phyloP scores from a whole-genome alignment of 1,140 invertebrate genomes.

The Plectrocnemia conspersa region DNA sequence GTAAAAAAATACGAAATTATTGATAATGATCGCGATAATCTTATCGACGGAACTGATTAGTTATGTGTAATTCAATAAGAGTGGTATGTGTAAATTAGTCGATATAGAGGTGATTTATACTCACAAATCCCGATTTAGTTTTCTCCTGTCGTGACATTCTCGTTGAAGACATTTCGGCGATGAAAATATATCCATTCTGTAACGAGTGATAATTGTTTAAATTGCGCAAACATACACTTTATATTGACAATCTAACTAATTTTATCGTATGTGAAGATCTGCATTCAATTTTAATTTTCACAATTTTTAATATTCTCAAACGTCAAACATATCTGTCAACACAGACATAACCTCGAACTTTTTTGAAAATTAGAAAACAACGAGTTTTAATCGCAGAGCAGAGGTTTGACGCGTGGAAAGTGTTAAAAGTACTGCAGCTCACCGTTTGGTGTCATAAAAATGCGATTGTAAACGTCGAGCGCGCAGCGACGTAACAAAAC shows the following conservation, averaged over 20 bases:
- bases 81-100: not conserved
- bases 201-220: conserved; percentile 34
- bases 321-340: conserved; percentile 22
- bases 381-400: too few relatives aligned
- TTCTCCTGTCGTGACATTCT: conserved; percentile 52
- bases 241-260: not conserved
- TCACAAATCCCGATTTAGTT: conserved; percentile 50
- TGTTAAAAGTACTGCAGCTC: not conserved
- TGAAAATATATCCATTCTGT: conserved; percentile 47
- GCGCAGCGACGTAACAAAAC: not conserved
- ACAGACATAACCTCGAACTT: conserved; percentile 13
- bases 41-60: not conserved
- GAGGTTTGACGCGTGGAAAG: too few relatives aligned
- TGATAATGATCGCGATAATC: not conserved
- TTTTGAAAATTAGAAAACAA: not conserved
- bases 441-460: conserved; percentile 3
- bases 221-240: not conserved
- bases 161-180: conserved; percentile 38
- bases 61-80: conserved; percentile 4
- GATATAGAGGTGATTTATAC: conserved; percentile 35
- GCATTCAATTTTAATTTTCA: not conserved
- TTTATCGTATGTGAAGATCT: not conserved
- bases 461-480: not conserved
- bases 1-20: not conserved
- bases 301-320: conserved; percentile 2